phyloP scores from a whole-genome alignment of 2,113 vertebrate species.

The Callaeas wilsoni region DNA sequence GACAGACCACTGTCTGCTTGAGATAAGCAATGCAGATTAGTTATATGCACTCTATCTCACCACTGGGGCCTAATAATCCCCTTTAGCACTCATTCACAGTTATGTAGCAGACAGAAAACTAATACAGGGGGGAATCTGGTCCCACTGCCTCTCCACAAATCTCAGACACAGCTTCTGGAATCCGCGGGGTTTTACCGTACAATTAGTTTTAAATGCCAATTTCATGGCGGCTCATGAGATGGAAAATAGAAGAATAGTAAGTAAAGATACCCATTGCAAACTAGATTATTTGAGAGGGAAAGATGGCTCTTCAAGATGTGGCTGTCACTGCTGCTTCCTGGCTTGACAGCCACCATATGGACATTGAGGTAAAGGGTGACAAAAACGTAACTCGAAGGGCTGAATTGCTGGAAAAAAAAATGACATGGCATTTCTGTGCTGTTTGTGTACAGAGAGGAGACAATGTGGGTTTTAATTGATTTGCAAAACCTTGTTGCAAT shows the following conservation, averaged over 20 bases:
- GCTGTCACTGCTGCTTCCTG: neutral
- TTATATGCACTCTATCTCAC: slow-evolving; percentile 73
- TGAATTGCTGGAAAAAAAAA: neutral
- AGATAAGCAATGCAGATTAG: slow-evolving; percentile 77
- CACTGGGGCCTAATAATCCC: slow-evolving; percentile 73
- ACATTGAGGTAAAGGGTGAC: neutral
- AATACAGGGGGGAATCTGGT: slow-evolving; percentile 63
- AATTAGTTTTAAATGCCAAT: slow-evolving; percentile 95
- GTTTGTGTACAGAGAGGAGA: neutral
- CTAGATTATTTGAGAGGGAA: slow-evolving; percentile 61
- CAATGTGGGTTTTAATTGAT: slow-evolving; percentile 33
- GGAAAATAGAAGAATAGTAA: slow-evolving; percentile 79
- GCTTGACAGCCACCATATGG: neutral
- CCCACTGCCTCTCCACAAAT: slow-evolving; percentile 66
- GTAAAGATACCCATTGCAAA: slow-evolving; percentile 67
- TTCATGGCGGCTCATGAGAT: slow-evolving; percentile 84
- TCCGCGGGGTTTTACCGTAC: slow-evolving; percentile 77
- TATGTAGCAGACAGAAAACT: slow-evolving; percentile 71
- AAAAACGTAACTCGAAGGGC: slow-evolving; percentile 13
- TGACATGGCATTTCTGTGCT: neutral
- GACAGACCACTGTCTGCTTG: slow-evolving; percentile 69
- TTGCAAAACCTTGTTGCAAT: neutral
- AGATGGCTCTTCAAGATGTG: slow-evolving; percentile 18
- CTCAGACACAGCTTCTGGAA: slow-evolving; percentile 72
- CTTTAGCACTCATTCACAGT: slow-evolving; percentile 74